Evolutionary conservation across 23 tunicate species (phyloP), one percentile per base, ranked within the genome.

Genomic region (Clavelina lepadiformis): DNA sequence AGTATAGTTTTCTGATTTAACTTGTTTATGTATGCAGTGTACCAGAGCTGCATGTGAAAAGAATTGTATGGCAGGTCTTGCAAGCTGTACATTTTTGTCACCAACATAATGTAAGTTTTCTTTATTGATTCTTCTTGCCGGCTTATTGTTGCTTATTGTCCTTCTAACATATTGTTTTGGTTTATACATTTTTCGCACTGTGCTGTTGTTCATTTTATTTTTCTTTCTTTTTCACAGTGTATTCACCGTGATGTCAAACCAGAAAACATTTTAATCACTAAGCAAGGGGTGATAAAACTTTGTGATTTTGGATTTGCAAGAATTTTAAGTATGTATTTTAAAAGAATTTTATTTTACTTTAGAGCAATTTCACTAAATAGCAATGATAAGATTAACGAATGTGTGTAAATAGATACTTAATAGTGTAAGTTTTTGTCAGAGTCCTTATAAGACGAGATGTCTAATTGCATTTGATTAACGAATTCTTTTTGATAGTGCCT

Each of bases 261-360:
- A 8, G 98, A 93, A 68, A 93, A 93, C 49, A 93, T 93, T 21
- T 58, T 93, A 32, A 79, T 93, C 69, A 93, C 98, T 3, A 93
- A 93, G 36, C 93, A 83, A 65, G 94, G 98, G 28, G 88, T 83
- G 8, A 84, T 93, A 8, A 93, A 93, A 37, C 74, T 93, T 3
- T 93, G 98, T 36, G 98, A 93, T 44, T 93, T 93, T 69, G 98
- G 98, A 25, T 93, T 93, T 74, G 98, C 98, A 46, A 73, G 98
- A 84, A 83, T 93, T 7, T 63, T 93, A 35, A 93, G 88, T 89
- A 64, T 81, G 97, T 79, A 18, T 18, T n/a, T 1, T 3, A 6
- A 25, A 7, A 29, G 3, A 38, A 46, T 5, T 46, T 46, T 0
- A 32, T 47, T n/a, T n/a, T n/a, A n/a, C n/a, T n/a, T n/a, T n/a